Conservation (phyloP, 2,113 vertebrate species). For the Peromyscus californicus region DNA sequence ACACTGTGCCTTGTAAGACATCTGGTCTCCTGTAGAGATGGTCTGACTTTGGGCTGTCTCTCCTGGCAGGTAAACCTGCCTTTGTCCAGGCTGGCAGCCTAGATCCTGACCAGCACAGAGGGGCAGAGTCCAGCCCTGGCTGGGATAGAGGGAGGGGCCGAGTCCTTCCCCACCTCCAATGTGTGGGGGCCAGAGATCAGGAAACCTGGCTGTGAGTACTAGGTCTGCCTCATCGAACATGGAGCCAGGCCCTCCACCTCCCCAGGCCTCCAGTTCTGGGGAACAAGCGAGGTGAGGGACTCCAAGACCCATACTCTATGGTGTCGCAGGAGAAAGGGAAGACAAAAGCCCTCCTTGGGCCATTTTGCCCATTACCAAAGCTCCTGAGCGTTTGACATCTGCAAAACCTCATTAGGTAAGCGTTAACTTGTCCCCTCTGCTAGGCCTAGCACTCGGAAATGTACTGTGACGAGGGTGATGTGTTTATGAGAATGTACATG, state of each 20-base stretch:
- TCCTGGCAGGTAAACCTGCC: background rate
- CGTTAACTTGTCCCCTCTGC: conserved; percentile 60
- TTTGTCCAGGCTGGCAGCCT: background rate
- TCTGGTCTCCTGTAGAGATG: background rate
- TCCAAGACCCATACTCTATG: background rate
- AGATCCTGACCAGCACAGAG: background rate
- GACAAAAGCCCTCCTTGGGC: background rate
- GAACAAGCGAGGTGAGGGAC: background rate
- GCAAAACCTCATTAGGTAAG: conserved; percentile 67
- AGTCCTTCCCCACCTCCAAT: background rate
- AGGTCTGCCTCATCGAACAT: background rate
- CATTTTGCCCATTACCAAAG: background rate
- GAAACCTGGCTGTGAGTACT: background rate
- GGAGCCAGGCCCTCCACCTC: background rate
- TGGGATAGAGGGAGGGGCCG: background rate
- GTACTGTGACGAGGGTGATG: conserved; percentile 67
- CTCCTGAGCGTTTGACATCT: background rate
- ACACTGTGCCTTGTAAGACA: background rate
- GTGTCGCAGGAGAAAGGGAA: background rate
- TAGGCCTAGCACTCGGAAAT: conserved; percentile 62
- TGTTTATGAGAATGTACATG: conserved; percentile 69
- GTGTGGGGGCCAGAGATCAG: background rate
- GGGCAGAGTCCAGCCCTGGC: background rate
- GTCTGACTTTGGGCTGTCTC: background rate
- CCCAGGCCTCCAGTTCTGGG: background rate